Evolutionary conservation across 2,113 vertebrate species (phyloP).

Genomic region (Rhodinocichla rosea): DNA sequence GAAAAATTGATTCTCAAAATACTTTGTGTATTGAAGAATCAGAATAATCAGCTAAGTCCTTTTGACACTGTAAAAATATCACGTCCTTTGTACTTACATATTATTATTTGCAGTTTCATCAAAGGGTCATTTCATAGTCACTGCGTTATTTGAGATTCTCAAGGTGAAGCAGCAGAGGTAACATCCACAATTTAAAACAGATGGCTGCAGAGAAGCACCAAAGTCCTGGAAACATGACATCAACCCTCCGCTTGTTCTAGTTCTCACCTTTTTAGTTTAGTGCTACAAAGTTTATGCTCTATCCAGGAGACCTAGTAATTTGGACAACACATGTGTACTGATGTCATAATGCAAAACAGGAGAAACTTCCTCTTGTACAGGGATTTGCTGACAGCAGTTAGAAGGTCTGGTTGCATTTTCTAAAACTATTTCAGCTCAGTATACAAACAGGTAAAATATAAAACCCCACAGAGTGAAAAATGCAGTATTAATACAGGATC

Average conservation of each 20-base stretch:
- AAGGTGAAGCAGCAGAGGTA: not conserved
- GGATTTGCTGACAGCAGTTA: not conserved
- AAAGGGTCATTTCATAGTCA: not conserved
- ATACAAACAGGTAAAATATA: not conserved
- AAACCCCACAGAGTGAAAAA: not conserved
- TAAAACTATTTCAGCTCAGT: constrained; percentile 10
- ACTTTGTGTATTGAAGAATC: not conserved
- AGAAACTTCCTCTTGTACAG: not conserved
- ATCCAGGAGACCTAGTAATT: not conserved
- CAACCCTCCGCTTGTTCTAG: not conserved
- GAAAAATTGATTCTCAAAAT: not conserved
- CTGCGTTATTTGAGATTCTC: not conserved
- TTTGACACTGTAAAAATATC: not conserved
- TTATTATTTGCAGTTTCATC: not conserved
- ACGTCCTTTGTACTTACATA: fast-evolving
- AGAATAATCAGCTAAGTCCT: not conserved
- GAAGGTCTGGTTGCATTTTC: constrained; percentile 57
- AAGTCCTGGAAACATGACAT: not conserved
- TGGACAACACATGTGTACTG: not conserved
- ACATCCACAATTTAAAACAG: not conserved
- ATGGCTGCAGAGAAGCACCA: not conserved
- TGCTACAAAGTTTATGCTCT: not conserved
- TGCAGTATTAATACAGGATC: not conserved
- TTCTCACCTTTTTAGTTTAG: not conserved
- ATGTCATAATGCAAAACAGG: not conserved